Percentiles rank a stretch among this genome's conserved stretches.
Evolutionary conservation across 1,140 invertebrate genomes (phyloP).

Genomic region (Mycetomoellerius zeteki): DNA sequence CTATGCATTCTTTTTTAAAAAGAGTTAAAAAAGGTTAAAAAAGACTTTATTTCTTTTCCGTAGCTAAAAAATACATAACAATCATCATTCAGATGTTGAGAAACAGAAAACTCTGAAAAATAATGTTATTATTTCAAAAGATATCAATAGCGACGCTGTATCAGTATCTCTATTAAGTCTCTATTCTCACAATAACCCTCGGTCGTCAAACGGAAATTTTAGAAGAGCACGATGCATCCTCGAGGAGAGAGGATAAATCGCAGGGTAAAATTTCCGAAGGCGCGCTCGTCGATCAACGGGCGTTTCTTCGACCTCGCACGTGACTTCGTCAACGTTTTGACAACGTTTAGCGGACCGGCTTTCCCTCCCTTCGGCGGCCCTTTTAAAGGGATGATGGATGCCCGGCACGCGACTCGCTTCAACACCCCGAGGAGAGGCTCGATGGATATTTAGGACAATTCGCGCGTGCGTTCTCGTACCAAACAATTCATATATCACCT

Average conservation of each 20-base stretch:
- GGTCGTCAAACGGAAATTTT: constrained; percentile 2
- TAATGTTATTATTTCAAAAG: neutral
- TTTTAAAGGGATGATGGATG: constrained; percentile 86
- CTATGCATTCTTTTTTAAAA: no score
- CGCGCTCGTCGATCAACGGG: constrained; percentile 76
- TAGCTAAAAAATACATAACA: no score
- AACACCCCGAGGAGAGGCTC: constrained; percentile 80
- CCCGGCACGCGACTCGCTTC: constrained; percentile 83
- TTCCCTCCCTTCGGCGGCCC: constrained; percentile 75
- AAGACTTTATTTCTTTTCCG: no score
- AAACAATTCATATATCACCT: constrained; percentile 87
- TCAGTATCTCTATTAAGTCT: neutral
- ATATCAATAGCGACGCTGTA: neutral
- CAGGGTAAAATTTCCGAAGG: constrained; percentile 42
- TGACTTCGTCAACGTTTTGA: constrained; percentile 81
- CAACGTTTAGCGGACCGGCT: constrained; percentile 76
- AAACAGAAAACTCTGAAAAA: neutral
- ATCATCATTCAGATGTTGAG: no score
- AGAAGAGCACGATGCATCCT: neutral
- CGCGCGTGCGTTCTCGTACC: constrained; percentile 80
- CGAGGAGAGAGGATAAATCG: neutral
- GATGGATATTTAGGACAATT: constrained; percentile 79
- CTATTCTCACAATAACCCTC: neutral
- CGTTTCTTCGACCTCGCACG: constrained; percentile 77
- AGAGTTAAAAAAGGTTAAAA: no score